Percentiles rank a stretch among this genome's conserved stretches.
Conservation (phyloP, 2,888 invertebrate genomes). For the Drosophila suboccidentalis region DNA sequence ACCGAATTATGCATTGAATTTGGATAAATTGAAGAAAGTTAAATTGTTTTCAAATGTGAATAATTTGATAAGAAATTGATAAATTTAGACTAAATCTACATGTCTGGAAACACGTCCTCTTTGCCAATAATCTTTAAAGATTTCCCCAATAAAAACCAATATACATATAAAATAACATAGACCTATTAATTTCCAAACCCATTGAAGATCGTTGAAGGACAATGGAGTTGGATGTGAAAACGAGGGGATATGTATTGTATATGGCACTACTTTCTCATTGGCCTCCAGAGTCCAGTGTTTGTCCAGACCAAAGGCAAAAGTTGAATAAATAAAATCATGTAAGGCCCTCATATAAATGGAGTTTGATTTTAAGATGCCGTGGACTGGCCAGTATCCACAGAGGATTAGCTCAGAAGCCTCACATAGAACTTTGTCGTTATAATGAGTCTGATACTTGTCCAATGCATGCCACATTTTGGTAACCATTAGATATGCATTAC, state of each 20-base stretch:
- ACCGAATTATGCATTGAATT: not conserved
- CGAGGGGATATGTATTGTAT: not conserved
- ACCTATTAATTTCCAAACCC: conserved; percentile 6
- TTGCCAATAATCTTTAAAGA: not conserved
- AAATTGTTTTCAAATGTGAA: too few relatives aligned
- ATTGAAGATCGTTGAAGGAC: not conserved
- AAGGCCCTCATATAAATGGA: not conserved
- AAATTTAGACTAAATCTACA: not conserved
- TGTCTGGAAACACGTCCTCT: not conserved
- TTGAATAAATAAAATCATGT: not conserved
- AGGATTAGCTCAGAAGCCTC: not conserved
- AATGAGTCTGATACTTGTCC: not conserved
- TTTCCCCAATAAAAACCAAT: not conserved
- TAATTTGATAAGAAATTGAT: too few relatives aligned
- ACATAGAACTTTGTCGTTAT: not conserved
- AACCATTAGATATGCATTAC: not conserved
- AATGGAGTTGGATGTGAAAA: not conserved
- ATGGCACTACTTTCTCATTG: too few relatives aligned
- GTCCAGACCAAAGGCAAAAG: not conserved
- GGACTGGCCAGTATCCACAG: not conserved
- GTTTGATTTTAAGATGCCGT: not conserved
- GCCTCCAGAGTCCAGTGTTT: not conserved
- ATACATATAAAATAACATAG: not conserved
- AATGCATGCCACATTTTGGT: not conserved
- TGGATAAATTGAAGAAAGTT: not conserved